A percentile compares a stretch with the other conserved stretches of the same genome.
These are phyloP conservation scores for Plestiodon gilberti DNA, from an alignment of 2,113 vertebrate genomes.

Conservation along the genomic window DNA sequence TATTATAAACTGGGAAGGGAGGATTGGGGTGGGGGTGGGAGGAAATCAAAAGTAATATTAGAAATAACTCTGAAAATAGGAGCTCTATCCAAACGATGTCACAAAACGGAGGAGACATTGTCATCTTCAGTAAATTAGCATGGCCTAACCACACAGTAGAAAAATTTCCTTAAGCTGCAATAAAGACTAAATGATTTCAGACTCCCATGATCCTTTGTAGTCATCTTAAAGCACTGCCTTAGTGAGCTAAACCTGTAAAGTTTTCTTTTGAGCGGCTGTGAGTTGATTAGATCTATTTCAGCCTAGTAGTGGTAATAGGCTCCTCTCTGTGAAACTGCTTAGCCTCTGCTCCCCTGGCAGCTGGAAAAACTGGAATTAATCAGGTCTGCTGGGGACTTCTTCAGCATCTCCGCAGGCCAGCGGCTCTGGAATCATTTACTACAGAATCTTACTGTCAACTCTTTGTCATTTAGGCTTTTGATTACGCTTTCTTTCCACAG, in stretches of 20 bases:
- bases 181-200: slow-evolving; percentile 94
- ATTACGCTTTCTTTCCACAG: slow-evolving; percentile 85
- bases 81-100: slow-evolving; percentile 75
- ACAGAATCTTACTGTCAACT: slow-evolving; percentile 99
- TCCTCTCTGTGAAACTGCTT: slow-evolving; percentile 94
- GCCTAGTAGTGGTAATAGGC: slow-evolving; percentile 96
- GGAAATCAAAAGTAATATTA: slow-evolving; percentile 63
- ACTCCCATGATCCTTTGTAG: slow-evolving; percentile 89
- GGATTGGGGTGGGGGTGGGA: slow-evolving; percentile 13
- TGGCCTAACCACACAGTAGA: slow-evolving; percentile 81
- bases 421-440: slow-evolving; percentile 99
- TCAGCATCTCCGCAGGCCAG: slow-evolving; percentile 93
- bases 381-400: slow-evolving; percentile 99
- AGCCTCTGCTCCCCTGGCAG: slow-evolving; percentile 94
- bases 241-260: slow-evolving; percentile 91
- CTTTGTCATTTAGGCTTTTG: slow-evolving; percentile 99
- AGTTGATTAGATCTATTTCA: slow-evolving; percentile 99
- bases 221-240: slow-evolving; percentile 91
- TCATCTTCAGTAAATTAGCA: slow-evolving; percentile 84
- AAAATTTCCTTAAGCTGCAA: slow-evolving; percentile 83
- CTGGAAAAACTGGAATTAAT: slow-evolving; percentile 99
- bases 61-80: slow-evolving; percentile 59
- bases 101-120: slow-evolving; percentile 77
- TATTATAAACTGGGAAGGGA: slow-evolving; percentile 45
- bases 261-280: slow-evolving; percentile 90